phyloP scores from a whole-genome alignment of 2,888 invertebrate genomes.

The Cheilosia urbana region DNA sequence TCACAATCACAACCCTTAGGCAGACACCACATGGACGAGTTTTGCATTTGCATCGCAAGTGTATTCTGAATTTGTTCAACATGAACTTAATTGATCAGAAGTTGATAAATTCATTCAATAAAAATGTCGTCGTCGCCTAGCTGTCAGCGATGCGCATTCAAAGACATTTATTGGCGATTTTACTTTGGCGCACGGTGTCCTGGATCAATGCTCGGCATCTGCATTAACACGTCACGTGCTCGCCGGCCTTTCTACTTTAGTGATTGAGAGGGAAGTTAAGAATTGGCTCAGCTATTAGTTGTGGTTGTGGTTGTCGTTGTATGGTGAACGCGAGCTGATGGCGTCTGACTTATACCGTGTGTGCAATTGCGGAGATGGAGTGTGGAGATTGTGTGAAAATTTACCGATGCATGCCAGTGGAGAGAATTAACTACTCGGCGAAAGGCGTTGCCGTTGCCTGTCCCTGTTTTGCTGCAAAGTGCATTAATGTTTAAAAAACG shows the following conservation, averaged over 20 bases:
- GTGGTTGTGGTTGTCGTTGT: not conserved
- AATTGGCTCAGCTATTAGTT: constrained; percentile 44
- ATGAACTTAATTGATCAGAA: constrained; percentile 60
- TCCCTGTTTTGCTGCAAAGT: constrained; percentile 15
- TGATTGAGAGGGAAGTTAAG: constrained; percentile 52
- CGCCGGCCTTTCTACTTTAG: not conserved
- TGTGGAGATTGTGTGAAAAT: constrained; percentile 35
- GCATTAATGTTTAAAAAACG: constrained; percentile 38
- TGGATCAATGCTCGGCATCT: constrained; percentile 38
- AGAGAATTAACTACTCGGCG: constrained; percentile 26
- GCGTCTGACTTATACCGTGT: constrained; percentile 20
- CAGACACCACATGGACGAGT: constrained; percentile 17
- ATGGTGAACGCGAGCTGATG: not conserved
- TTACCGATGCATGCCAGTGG: constrained; percentile 44
- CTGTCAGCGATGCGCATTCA: constrained; percentile 32
- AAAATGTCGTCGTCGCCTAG: constrained; percentile 14
- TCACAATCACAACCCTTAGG: constrained; percentile 17
- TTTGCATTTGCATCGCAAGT: constrained; percentile 21
- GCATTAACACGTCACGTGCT: constrained; percentile 35
- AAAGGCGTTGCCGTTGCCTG: constrained; percentile 58
- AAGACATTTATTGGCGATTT: not conserved
- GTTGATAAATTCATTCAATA: constrained; percentile 54
- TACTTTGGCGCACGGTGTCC: constrained; percentile 28
- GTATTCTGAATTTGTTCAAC: constrained; percentile 26
- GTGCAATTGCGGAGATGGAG: constrained; percentile 13